phyloP scores from a whole-genome alignment of 1,140 invertebrate genomes.

The Meloidogyne floridensis region DNA sequence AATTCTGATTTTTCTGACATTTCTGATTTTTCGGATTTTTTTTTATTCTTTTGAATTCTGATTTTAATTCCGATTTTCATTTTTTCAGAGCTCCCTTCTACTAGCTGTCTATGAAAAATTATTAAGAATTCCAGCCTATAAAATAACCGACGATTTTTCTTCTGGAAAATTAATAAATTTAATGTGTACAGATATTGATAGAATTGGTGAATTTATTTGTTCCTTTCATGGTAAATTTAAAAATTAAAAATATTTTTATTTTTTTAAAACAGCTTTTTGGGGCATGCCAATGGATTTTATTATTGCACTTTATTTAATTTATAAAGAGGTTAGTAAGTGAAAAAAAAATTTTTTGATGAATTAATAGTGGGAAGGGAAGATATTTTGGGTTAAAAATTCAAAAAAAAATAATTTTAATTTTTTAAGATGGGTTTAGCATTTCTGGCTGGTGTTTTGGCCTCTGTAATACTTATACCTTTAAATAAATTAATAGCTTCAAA shows the following conservation, averaged over 20 bases:
- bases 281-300: slow-evolving; percentile 83
- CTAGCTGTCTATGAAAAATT: slow-evolving; percentile 84
- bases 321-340: slow-evolving; percentile 67
- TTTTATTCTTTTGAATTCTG: too few species aligned
- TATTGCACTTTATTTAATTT: slow-evolving; percentile 67
- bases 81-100: slow-evolving; percentile 74
- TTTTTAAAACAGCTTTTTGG: slow-evolving; percentile 74
- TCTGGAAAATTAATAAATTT: slow-evolving; percentile 78
- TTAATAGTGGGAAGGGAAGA: neutral
- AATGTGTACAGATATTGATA: slow-evolving; percentile 91
- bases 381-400: slow-evolving; percentile 26
- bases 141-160: slow-evolving; percentile 44
- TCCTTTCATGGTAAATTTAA: slow-evolving; percentile 81
- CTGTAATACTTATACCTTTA: slow-evolving; percentile 86
- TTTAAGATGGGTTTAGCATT: slow-evolving; percentile 86
- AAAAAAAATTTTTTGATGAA: neutral
- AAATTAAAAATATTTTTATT: slow-evolving; percentile 2
- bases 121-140: slow-evolving; percentile 66
- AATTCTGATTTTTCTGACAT: too few species aligned
- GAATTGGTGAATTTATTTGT: slow-evolving; percentile 90
- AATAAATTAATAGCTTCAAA: slow-evolving; percentile 86
- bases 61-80: slow-evolving; percentile 63
- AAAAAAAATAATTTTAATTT: too few species aligned
- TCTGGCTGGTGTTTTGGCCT: slow-evolving; percentile 83
- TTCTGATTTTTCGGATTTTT: too few species aligned